phyloP scores from a whole-genome alignment of 2,797 vertebrate genomes.

The Peromyscus eremicus region DNA sequence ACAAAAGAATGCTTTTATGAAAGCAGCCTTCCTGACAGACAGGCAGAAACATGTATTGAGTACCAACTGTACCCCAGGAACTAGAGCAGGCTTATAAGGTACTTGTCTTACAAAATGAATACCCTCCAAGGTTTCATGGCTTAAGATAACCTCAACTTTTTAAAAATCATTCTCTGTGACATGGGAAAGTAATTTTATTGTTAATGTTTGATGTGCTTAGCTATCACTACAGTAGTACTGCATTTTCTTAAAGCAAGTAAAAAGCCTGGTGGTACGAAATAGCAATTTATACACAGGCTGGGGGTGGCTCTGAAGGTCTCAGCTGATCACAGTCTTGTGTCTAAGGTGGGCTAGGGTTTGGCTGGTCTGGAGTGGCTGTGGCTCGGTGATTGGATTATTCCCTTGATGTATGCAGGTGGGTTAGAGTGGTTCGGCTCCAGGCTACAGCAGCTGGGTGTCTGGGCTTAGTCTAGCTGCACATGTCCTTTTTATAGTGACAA shows the following conservation, averaged over 20 bases:
- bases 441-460: background rate
- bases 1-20: background rate
- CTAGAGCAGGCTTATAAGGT: background rate
- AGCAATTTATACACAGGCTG: background rate
- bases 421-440: background rate
- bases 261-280: background rate
- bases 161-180: background rate
- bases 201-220: background rate
- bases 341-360: background rate
- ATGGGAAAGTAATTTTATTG: slow-evolving; percentile 20
- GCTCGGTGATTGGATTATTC: background rate
- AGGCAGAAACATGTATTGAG: background rate
- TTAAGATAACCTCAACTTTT: slow-evolving; percentile 32
- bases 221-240: background rate
- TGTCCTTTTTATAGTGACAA: background rate
- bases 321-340: background rate
- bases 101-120: background rate
- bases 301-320: background rate
- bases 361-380: background rate
- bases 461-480: background rate
- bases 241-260: background rate
- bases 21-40: background rate
- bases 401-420: background rate
- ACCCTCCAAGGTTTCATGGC: background rate
- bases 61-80: background rate